phyloP scores from a whole-genome alignment of 2,797 vertebrate genomes.

The Loriculus beryllinus region DNA sequence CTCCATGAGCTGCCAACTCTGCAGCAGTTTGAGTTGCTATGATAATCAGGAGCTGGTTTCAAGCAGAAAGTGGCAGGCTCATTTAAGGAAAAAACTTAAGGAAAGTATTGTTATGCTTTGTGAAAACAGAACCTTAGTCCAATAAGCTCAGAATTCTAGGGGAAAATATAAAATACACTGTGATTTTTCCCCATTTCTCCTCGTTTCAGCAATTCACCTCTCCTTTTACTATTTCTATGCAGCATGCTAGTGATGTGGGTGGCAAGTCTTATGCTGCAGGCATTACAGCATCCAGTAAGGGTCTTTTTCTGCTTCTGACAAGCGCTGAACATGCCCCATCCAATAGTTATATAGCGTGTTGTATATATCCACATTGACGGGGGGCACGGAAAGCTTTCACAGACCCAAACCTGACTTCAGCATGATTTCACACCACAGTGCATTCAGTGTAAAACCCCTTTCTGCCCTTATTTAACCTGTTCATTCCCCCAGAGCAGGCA shows the following conservation, averaged over 20 bases:
- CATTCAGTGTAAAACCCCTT: background rate
- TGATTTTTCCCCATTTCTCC: background rate
- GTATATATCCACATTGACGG: background rate
- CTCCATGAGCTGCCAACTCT: rapidly evolving
- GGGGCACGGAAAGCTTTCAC: background rate
- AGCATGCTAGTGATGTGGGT: background rate
- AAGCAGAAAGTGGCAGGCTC: background rate
- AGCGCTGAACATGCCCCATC: background rate
- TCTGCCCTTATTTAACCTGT: rapidly evolving
- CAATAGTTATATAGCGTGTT: background rate
- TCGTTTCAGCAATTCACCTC: background rate
- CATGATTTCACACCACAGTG: background rate
- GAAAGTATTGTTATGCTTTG: background rate
- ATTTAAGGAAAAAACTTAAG: background rate
- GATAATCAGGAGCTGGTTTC: background rate
- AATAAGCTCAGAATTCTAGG: background rate
- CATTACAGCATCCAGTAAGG: background rate
- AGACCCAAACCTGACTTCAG: background rate
- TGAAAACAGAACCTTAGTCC: background rate
- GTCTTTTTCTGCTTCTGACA: background rate
- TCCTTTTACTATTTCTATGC: background rate
- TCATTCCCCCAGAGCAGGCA: background rate
- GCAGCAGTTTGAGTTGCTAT: background rate
- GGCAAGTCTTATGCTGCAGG: background rate
- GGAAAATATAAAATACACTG: background rate